phyloP scores from a whole-genome alignment of 2,888 invertebrate genomes.

The Serripes groenlandicus region DNA sequence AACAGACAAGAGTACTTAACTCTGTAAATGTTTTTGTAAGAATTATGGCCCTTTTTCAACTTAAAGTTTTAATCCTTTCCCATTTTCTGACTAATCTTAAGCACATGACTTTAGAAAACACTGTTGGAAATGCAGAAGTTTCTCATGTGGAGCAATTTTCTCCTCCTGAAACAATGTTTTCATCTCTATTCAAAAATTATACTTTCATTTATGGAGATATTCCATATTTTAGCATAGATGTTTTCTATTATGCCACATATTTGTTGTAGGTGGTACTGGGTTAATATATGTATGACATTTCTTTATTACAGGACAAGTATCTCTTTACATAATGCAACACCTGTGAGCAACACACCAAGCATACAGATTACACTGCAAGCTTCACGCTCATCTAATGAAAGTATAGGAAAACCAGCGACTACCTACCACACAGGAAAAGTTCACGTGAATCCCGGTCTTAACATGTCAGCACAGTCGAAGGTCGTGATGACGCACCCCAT shows the following conservation, averaged over 20 bases:
- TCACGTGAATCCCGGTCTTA: slow-evolving; percentile 53
- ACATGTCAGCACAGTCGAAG: slow-evolving; percentile 56
- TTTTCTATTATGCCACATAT: background rate
- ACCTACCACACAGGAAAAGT: slow-evolving; percentile 52
- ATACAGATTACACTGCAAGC: slow-evolving; percentile 74
- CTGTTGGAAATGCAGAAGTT: background rate
- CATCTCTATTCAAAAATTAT: background rate
- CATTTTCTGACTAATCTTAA: too few species aligned
- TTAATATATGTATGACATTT: background rate
- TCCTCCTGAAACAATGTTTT: background rate
- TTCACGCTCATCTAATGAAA: slow-evolving; percentile 41
- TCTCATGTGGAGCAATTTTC: background rate
- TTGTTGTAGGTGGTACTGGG: background rate
- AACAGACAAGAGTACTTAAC: too few species aligned
- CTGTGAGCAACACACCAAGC: slow-evolving; percentile 60
- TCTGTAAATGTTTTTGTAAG: too few species aligned
- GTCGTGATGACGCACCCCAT: slow-evolving; percentile 58
- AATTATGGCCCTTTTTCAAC: too few species aligned
- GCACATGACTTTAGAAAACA: background rate
- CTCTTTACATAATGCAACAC: slow-evolving; percentile 53
- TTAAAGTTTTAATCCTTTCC: too few species aligned
- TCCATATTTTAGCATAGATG: background rate
- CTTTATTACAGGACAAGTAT: slow-evolving; percentile 54
- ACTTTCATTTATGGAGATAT: background rate
- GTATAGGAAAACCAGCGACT: slow-evolving; percentile 54